A percentile compares a stretch with the other conserved stretches of the same genome.
phyloP scores from a whole-genome alignment of 2,113 vertebrate species.

The Hucho hucho region DNA sequence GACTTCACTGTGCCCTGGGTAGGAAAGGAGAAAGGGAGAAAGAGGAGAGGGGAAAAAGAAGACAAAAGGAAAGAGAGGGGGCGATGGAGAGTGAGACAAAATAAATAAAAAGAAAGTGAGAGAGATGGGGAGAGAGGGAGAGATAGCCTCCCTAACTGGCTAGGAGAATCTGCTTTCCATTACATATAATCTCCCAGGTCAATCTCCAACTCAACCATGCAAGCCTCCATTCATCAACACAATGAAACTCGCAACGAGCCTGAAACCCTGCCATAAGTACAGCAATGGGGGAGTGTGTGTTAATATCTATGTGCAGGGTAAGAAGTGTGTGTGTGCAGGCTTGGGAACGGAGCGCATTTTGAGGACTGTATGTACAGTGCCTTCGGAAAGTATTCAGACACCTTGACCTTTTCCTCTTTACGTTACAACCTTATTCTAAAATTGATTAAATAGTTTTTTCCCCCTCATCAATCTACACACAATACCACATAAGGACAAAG shows the following conservation, averaged over 20 bases:
- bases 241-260: neutral
- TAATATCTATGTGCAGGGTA: neutral
- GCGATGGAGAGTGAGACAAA: neutral
- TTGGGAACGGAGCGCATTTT: neutral
- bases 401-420: no score
- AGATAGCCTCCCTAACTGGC: neutral
- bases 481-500: no score
- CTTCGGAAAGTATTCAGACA: no score
- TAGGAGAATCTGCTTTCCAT: neutral
- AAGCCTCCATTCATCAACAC: neutral
- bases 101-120: neutral
- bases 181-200: neutral
- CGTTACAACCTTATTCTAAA: no score
- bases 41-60: neutral
- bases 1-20: neutral
- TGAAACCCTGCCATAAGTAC: neutral
- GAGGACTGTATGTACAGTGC: no score
- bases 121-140: neutral
- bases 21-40: neutral
- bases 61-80: neutral
- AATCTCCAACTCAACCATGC: neutral
- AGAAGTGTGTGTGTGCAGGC: neutral
- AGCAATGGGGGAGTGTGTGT: neutral
- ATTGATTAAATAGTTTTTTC: no score
- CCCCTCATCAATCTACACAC: no score